Percentiles rank a stretch among this genome's conserved stretches.
Evolutionary conservation across 2,888 invertebrate genomes (phyloP).

Genomic region (Cenopis cana): DNA sequence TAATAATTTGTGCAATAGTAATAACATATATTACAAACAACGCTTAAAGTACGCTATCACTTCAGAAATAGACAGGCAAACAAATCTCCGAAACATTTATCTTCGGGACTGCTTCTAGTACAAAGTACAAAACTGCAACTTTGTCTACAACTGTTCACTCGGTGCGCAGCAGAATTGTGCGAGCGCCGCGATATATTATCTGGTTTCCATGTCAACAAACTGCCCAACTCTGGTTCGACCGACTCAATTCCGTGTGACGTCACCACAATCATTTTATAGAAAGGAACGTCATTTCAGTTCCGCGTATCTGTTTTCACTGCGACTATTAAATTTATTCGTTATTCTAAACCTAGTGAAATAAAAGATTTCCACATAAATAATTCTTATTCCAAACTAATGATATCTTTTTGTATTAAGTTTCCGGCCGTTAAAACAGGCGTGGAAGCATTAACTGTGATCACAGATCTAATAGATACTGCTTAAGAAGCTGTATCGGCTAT

Average conservation of each 20-base stretch:
- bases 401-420: constrained; percentile 42
- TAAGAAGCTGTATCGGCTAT: constrained; percentile 55
- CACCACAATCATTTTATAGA: constrained; percentile 63
- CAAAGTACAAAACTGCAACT: constrained; percentile 69
- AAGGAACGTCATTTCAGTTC: constrained; percentile 54
- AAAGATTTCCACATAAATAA: constrained; percentile 37
- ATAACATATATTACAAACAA: constrained; percentile 47
- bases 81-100: constrained; percentile 68
- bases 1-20: constrained; percentile 43
- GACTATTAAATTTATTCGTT: constrained; percentile 46
- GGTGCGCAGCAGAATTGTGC: constrained; percentile 64
- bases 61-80: constrained; percentile 60
- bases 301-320: constrained; percentile 49
- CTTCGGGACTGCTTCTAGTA: constrained; percentile 59
- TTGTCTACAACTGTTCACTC: constrained; percentile 65
- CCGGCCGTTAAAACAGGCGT: constrained; percentile 38
- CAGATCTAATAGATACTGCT: constrained; percentile 44
- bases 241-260: constrained; percentile 67
- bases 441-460: constrained; percentile 39
- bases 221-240: constrained; percentile 64
- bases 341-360: constrained; percentile 42
- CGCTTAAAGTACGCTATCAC: constrained; percentile 63
- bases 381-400: constrained; percentile 34
- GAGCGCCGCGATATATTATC: constrained; percentile 72
- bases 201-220: constrained; percentile 68